Evolutionary conservation across 2,113 vertebrate species (phyloP), one percentile per base, ranked within the genome.

Genomic region (Calypte anna): DNA sequence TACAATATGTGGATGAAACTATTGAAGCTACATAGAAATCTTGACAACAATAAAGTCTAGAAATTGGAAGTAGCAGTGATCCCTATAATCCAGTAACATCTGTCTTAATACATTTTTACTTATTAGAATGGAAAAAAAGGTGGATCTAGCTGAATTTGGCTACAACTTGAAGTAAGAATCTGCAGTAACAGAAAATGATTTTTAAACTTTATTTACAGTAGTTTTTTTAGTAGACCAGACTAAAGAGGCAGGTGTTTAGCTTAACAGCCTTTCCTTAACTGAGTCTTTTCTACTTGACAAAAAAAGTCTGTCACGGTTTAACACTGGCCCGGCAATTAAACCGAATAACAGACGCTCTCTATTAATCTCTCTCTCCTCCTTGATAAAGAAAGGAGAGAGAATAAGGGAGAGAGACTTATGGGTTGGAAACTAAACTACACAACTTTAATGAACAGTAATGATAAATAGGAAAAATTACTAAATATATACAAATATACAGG

Each of bases 11-110:
- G 46, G 69, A 57, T 0, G 0, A 73, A 94, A 66, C 77, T 85
- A 91, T 88, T 96, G 94, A 69, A 74, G 66, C 76, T 87, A 68
- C 43, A 30, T 87, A 87, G 68, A 77, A 97, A 91, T 87, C 66
- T 92, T n/a, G 82, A 62, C 81, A 76, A 91, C 69, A 92, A 63
- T 85, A 67, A 91, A 85, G 74, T 76, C n/a, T 62, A 85, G 50
- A 95, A 96, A 94, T 94, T 97, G 90, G 94, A 95, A 96, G 66
- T 72, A 70, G 51, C 76, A 79, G 87, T 79, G 78, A 94, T 80
- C 88, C 63, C 78, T 96, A 54, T 93, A 93, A 97, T 94, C 86
- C 91, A 85, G 53, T 96, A 96, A 82, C 59, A 44, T 33, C 43
- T 93, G 33, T 78, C 84, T 86, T 95, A 93, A 88, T 92, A 50